phyloP scores from a whole-genome alignment of 2,797 vertebrate genomes.

The Kryptolebias ocellatus region DNA sequence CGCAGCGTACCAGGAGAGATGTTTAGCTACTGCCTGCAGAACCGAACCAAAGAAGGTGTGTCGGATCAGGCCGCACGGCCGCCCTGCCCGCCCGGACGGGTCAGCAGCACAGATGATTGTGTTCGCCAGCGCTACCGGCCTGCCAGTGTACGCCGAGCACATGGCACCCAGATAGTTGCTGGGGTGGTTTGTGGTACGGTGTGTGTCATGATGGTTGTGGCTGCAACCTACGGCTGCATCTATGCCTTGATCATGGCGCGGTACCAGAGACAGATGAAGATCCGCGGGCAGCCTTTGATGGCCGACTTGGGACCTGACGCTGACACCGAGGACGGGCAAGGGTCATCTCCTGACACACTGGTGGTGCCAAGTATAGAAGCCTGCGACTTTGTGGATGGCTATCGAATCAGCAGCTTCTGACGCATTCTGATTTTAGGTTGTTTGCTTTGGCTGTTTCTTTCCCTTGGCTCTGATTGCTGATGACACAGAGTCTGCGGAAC shows the following conservation, averaged over 20 bases:
- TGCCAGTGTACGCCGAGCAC: conserved; percentile 89
- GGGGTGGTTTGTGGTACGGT: conserved; percentile 93
- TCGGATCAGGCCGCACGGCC: conserved; percentile 54
- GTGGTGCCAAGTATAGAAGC: conserved; percentile 43
- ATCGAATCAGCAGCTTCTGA: conserved; percentile 80
- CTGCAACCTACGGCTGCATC: conserved; percentile 93
- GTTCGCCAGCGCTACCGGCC: conserved; percentile 89
- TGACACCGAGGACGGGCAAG: conserved; percentile 55
- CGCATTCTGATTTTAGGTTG: not conserved
- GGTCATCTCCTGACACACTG: conserved; percentile 22
- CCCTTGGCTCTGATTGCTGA: conserved; percentile 13
- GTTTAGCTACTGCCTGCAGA: conserved; percentile 91
- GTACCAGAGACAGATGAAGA: conserved; percentile 89
- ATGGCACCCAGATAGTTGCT: conserved; percentile 92
- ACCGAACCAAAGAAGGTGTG: conserved; percentile 76
- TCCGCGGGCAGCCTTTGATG: conserved; percentile 84
- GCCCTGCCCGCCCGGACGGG: conserved; percentile 51
- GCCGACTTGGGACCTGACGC: conserved; percentile 71
- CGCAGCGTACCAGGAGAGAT: conserved; percentile 93
- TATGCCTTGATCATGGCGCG: conserved; percentile 94
- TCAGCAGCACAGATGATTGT: conserved; percentile 81
- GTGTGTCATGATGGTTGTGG: conserved; percentile 97
- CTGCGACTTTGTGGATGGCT: conserved; percentile 63
- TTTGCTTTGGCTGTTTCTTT: conserved; percentile 4
- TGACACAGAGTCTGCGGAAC: conserved; percentile 12